These are phyloP conservation scores for Pyrgus malvae DNA, from an alignment of 2,888 invertebrate genomes.

Conservation along the genomic window DNA sequence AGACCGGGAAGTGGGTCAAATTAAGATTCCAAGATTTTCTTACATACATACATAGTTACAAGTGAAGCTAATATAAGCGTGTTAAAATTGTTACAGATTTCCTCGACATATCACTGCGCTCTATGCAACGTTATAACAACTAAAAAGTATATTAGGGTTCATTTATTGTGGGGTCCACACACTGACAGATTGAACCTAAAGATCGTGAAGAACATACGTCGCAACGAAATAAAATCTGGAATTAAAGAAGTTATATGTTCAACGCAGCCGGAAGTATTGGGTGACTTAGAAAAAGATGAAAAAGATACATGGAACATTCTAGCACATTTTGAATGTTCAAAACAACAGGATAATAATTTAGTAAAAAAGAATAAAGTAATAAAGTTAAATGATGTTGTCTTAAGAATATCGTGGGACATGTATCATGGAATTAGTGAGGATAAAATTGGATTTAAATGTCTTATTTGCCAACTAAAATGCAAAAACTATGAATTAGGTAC, in stretches of 20 bases:
- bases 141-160: conserved; percentile 32
- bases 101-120: conserved; percentile 45
- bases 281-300: neutral
- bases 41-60: no score
- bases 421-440: conserved; percentile 36
- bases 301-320: neutral
- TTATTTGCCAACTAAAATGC: conserved; percentile 31
- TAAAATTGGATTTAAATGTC: conserved; percentile 26
- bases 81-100: no score
- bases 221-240: neutral
- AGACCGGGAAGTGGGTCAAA: no score
- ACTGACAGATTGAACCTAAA: conserved; percentile 9
- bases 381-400: conserved; percentile 23
- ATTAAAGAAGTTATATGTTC: conserved; percentile 5
- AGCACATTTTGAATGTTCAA: neutral
- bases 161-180: conserved; percentile 37
- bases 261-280: neutral
- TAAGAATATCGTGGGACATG: conserved; percentile 36
- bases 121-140: conserved; percentile 45
- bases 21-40: no score
- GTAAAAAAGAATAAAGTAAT: conserved; percentile 35
- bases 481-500: conserved; percentile 19
- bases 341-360: neutral
- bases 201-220: conserved; percentile 9
- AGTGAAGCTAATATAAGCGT: no score